Base-by-base conservation (phyloP, 2,797 vertebrate genomes). In the Tragelaphus eurycerus region DNA sequence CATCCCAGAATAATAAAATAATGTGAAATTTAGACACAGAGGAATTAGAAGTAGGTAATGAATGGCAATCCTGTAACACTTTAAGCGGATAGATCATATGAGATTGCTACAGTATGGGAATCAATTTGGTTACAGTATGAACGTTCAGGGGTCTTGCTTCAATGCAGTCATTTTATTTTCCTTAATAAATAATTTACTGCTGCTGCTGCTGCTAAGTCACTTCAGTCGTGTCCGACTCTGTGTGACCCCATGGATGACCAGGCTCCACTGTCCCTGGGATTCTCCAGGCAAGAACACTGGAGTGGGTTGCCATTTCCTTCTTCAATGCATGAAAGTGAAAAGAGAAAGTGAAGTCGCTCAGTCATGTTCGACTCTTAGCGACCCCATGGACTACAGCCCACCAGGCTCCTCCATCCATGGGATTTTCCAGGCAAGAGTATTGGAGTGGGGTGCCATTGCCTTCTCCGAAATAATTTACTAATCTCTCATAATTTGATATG, bases 321-420 rank as follows among this genome's bases (percentile, higher is more conserved):
- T 60, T 2, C 59, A 60, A 2, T 13, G 59, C 25, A 60, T 14
- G 59, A 60, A 60, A 60, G 12, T 60, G 12, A 60, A 60, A 60
- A 60, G 59, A 13, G 25, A 60, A 60, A 60, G 59, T 3, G 59
- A 60, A 13, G 59, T 60, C 12, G 0, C 5, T 29, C 12, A 60
- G 12, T 29, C 12, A 0, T 60, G 59, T 60, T 2, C 0, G 2
- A 60, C 12, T 14, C 12, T 29, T 29, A 5, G 1, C 0, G 6
- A 29, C 13, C 6, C 27, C 57, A 59, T 59, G 59, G 59, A 60
- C 59, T 60, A 38, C 34, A 38, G 38, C 25, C 12, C 27, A 60
- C 5, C 27, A 60, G 25, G 25, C 12, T 60, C 6, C 59, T 60
- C 59, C 6, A 2, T 60, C 12, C 27, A 6, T 60, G 27, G 27